Base-by-base conservation (phyloP, 2,888 invertebrate genomes). In the Platycheirus rosarum region DNA sequence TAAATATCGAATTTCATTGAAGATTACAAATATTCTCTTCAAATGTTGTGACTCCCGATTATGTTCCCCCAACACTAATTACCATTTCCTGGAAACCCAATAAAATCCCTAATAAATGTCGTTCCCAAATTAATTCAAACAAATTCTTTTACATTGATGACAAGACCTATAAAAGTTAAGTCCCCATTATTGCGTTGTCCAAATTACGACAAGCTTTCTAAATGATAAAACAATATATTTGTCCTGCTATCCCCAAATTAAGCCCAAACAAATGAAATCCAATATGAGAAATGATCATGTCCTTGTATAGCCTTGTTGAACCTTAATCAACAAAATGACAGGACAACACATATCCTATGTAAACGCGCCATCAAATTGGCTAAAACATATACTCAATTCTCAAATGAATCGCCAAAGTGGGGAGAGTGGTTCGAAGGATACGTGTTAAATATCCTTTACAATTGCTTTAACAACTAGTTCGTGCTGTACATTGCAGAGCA, bases 321-420 rank as follows among this genome's bases (percentile, higher is more conserved):
- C 63, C 65, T 57, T 65, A 70, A 70, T 77, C 70, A 70, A 49
- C 55, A 13, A 70, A 77, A 69, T 57, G 53, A 63, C 62, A 76
- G 32, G 40, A 57, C 57, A 20, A 48, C 13, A 55, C 42, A 53
- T 37, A 8, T 26, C 55, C 29, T 32, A 32, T 32, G 8, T 32
- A 37, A 37, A 14, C 9, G 35, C 0, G 4, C 32, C 4, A 35
- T 29, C 46, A 37, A 48, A 26, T n/a, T 49, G 23, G 7, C 23
- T 23, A 9, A 51, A 57, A 42, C 40, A 55, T 44, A 63, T 26
- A 69, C 48, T 75, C 51, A 68, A 51, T 63, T 42, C 55, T 57
- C 49, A 70, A 70, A 77, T 77, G 63, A 70, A 70, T 77, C 55
- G 35, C 40, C 44, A 29, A 65, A 20, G 57, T 40, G 57, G 23